Percentiles rank a stretch among this genome's conserved stretches.
Conservation (phyloP, 2,888 invertebrate genomes). For the Harpalus rufipes region DNA sequence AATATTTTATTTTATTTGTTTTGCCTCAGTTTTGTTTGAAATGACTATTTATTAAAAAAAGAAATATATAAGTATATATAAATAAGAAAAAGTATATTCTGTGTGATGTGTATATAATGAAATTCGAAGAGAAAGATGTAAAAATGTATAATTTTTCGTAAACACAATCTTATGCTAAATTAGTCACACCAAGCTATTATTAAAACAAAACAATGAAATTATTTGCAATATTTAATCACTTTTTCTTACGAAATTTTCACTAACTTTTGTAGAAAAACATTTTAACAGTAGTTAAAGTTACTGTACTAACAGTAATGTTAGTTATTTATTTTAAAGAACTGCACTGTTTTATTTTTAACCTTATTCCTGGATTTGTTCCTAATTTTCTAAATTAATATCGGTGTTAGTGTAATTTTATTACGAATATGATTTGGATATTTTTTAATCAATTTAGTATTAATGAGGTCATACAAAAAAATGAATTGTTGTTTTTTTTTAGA, state of each 20-base stretch:
- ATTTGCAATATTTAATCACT: conserved; percentile 54
- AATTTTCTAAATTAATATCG: neutral
- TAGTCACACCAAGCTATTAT: conserved; percentile 50
- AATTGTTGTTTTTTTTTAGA: no score
- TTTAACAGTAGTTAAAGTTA: conserved; percentile 2
- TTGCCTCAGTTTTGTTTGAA: conserved; percentile 6
- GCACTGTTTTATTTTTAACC: conserved; percentile 22
- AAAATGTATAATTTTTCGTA: conserved; percentile 59
- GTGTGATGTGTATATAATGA: conserved; percentile 55
- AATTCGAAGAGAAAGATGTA: conserved; percentile 54
- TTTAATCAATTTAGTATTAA: conserved; percentile 20
- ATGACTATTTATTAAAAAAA: conserved; percentile 37
- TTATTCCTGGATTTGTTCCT: conserved; percentile 8
- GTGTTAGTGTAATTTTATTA: conserved; percentile 24
- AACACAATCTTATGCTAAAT: conserved; percentile 62
- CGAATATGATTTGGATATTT: neutral
- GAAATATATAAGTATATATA: conserved; percentile 51
- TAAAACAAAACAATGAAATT: conserved; percentile 49
- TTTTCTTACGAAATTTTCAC: conserved; percentile 49
- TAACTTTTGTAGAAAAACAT: conserved; percentile 41
- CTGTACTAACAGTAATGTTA: conserved; percentile 23
- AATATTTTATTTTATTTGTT: conserved; percentile 29
- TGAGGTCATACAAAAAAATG: no score
- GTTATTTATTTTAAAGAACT: conserved; percentile 18
- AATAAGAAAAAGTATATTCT: conserved; percentile 27